Evolutionary conservation across 2,797 vertebrate species (phyloP).

Genomic region (Malurus leucopterus): DNA sequence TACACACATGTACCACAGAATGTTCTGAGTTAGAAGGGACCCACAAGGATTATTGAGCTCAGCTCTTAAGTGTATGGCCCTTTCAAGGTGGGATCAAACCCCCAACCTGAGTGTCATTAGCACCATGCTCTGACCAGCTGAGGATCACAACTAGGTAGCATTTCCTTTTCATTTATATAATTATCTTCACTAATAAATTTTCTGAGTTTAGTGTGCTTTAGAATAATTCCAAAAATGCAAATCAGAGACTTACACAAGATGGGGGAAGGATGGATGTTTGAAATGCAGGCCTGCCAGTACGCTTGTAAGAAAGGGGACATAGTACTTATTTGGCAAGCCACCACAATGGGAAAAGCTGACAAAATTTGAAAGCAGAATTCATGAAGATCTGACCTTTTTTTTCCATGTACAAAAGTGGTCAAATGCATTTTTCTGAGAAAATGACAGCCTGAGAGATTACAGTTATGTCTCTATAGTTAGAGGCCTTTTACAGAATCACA

Average conservation of each 20-base stretch:
- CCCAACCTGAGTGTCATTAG: neutral
- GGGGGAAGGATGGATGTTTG: neutral
- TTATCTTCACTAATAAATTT: neutral
- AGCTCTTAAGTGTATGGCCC: neutral
- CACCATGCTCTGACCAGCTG: neutral
- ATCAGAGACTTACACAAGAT: neutral
- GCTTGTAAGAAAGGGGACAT: neutral
- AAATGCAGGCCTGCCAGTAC: neutral
- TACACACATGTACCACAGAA: neutral
- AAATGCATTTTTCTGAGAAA: neutral
- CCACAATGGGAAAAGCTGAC: neutral
- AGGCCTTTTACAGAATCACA: neutral
- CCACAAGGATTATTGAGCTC: accelerated
- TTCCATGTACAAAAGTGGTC: neutral
- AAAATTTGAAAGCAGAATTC: neutral
- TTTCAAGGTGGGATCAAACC: neutral
- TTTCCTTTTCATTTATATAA: neutral
- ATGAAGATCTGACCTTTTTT: neutral
- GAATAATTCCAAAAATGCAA: neutral
- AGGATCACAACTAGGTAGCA: neutral
- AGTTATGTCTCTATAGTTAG: neutral
- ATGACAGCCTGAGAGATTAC: neutral
- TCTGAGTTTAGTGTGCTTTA: neutral
- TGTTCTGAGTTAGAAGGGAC: neutral
- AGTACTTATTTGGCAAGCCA: neutral